Percentiles rank a stretch among this genome's conserved stretches.
These are phyloP conservation scores for Drosophila niveifrons DNA, from an alignment of 2,888 invertebrate species.

Conservation along the genomic window DNA sequence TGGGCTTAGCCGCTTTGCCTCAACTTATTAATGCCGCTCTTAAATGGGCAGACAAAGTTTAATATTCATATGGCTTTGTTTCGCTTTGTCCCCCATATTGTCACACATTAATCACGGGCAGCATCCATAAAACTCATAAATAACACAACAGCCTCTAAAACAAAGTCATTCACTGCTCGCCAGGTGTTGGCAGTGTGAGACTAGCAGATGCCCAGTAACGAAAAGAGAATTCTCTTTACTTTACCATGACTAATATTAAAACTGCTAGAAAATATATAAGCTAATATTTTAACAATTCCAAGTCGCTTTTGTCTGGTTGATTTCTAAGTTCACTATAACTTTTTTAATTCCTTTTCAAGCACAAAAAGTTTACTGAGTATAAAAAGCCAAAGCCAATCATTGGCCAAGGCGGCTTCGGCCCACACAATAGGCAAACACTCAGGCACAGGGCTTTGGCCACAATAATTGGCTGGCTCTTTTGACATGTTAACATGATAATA, in stretches of 20 bases:
- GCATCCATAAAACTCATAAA: constrained; percentile 67
- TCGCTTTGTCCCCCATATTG: constrained; percentile 25
- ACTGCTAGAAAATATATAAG: not conserved
- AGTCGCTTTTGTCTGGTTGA: not conserved
- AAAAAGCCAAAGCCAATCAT: constrained; percentile 29
- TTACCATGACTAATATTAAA: not conserved
- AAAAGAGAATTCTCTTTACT: no score
- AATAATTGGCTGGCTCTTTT: constrained; percentile 65
- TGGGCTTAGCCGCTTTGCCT: constrained; percentile 36
- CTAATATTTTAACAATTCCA: no score
- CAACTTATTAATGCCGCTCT: constrained; percentile 74
- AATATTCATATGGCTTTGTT: constrained; percentile 68
- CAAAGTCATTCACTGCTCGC: constrained; percentile 14
- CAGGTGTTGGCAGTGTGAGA: not conserved
- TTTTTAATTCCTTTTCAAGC: not conserved
- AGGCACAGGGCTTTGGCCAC: constrained; percentile 29
- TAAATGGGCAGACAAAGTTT: constrained; percentile 65
- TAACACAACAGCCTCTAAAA: constrained; percentile 39
- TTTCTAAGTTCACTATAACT: not conserved
- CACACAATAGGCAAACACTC: constrained; percentile 58
- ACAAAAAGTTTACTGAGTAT: constrained; percentile 6
- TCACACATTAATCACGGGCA: constrained; percentile 73
- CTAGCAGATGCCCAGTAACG: not conserved
- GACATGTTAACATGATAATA: constrained; percentile 79
- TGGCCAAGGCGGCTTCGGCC: constrained; percentile 47